phyloP scores from a whole-genome alignment of 2,888 invertebrate genomes.

The Heliconius ismenius region DNA sequence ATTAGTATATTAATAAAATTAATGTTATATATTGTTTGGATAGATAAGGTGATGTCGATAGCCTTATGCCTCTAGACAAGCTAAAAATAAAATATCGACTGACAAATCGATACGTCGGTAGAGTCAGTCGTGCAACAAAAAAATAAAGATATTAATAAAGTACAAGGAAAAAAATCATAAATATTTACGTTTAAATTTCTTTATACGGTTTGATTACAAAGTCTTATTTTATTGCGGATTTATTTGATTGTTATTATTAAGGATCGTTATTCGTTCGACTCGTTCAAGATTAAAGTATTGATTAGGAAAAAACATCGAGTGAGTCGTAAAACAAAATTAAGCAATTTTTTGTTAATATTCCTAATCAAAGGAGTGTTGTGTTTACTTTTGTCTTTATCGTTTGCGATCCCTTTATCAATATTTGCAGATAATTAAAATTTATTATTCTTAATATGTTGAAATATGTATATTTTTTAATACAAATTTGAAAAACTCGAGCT shows the following conservation, averaged over 20 bases:
- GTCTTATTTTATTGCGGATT: neutral
- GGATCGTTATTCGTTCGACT: neutral
- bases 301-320: conserved; percentile 12
- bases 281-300: conserved; percentile 1
- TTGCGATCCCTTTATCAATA: conserved; percentile 9
- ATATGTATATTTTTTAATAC: neutral
- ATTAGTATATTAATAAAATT: neutral
- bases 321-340: conserved; percentile 3
- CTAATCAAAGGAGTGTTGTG: neutral
- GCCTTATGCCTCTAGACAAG: neutral
- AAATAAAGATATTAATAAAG: neutral
- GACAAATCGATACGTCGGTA: neutral
- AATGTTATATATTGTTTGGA: neutral
- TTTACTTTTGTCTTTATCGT: conserved; percentile 12
- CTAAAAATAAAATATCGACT: neutral
- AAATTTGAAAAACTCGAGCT: neutral
- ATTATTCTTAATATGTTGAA: conserved; percentile 2
- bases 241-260: conserved; percentile 3
- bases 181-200: neutral
- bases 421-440: conserved; percentile 19
- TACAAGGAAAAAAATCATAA: neutral
- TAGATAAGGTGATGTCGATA: too few species aligned
- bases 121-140: neutral
- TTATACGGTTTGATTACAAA: neutral
- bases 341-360: neutral